Base-by-base conservation (phyloP, 1,140 invertebrate species). In the Drosophila takahashii region DNA sequence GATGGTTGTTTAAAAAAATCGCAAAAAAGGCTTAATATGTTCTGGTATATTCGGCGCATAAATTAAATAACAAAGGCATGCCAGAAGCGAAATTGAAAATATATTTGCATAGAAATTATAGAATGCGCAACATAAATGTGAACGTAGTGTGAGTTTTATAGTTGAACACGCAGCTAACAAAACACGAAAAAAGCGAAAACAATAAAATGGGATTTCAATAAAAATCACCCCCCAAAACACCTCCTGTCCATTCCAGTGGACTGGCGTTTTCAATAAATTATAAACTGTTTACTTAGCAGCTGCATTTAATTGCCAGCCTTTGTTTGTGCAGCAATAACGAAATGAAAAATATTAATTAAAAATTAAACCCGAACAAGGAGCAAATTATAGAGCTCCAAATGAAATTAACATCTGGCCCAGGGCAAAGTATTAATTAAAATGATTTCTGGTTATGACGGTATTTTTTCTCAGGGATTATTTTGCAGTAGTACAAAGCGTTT, bases 61-160 rank as follows among this genome's bases (percentile, higher is more conserved):
- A 85, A 80, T 85, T 64, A 84, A 64, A 77, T 57, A 67, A 71
- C 61, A 85, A 83, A 83, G 71, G 84, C 83, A 87, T 89, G 84
- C 84, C 75, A 76, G 70, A 86, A 87, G 70, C 78, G 74, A 53
- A 72, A 72, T 76, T 50, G 51, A 70, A 51, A 75, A 78, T 84
- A 80, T 83, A 77, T 84, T 84, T 85, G 77, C 80, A 84, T 80
- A 54, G 44, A 85, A 84, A 87, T 81, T 60, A 76, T 60, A 69
- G 42, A 71, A 76, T 61, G 61, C 69, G 83, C 84, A 87, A 87
- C 66, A 69, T 47, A 87, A 86, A 71, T 79, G 56, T 16, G 51
- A 69, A 83, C 62, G 58, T 65, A 36, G 74, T 79, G 86, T 83
- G 58, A 52, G 64, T 48, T 74, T 67, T 48, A 71, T 79, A 61